These are phyloP conservation scores for Melanaphis sacchari DNA, from an alignment of 1,140 invertebrate species.

Conservation along the genomic window DNA sequence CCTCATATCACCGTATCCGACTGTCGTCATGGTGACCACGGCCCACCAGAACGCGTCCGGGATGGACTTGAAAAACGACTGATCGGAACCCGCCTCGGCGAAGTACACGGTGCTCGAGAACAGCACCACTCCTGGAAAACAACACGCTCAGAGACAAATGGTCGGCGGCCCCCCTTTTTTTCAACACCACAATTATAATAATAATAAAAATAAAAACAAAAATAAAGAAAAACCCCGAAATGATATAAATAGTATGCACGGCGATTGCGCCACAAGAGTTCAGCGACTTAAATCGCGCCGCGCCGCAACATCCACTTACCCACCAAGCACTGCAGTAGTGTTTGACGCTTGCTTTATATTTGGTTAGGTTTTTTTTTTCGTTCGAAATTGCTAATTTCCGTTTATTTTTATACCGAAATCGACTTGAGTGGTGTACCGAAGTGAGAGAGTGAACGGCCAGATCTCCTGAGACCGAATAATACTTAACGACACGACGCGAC, in stretches of 20 bases:
- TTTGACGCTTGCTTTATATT: neutral
- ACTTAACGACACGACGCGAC: neutral
- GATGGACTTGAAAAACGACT: conserved; percentile 99
- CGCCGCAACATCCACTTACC: neutral
- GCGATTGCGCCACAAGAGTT: neutral
- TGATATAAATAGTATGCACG: neutral
- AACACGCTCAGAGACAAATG: conserved; percentile 50
- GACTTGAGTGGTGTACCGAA: neutral
- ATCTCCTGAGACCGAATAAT: neutral
- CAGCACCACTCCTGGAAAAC: conserved; percentile 94
- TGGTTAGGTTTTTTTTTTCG: neutral
- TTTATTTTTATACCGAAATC: neutral
- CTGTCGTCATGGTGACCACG: conserved; percentile 98
- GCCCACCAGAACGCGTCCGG: conserved; percentile 99
- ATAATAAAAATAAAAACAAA: neutral
- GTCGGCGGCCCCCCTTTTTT: conserved; percentile 23
- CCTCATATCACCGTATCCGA: conserved; percentile 98
- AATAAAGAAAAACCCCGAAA: conserved; percentile 12
- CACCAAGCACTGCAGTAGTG: neutral
- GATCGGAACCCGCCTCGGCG: conserved; percentile 95
- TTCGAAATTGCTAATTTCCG: neutral
- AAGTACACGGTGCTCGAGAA: conserved; percentile 99
- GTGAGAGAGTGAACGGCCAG: neutral
- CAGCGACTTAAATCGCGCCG: neutral
- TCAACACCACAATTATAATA: neutral